phyloP scores from a whole-genome alignment of 2,113 vertebrate species.

The Stigmatopora argus region DNA sequence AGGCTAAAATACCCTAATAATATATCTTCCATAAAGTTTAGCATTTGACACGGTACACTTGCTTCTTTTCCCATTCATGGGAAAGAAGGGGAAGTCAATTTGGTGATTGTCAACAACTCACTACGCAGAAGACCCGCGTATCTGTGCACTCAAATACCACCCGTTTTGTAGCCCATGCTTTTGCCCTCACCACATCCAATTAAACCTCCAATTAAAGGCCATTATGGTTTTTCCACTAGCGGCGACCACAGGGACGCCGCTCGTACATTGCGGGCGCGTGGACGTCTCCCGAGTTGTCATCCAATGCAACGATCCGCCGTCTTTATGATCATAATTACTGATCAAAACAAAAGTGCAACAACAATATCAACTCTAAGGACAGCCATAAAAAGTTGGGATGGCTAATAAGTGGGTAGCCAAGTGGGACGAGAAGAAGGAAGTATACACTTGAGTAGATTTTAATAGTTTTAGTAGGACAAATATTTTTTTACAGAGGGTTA shows the following conservation, averaged over 20 bases:
- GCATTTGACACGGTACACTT: conserved; percentile 24
- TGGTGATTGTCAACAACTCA: conserved; percentile 47
- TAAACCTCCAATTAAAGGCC: conserved; percentile 72
- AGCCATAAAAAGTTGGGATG: conserved; percentile 53
- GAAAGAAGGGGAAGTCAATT: conserved; percentile 47
- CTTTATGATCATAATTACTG: conserved; percentile 69
- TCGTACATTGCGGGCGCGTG: conserved; percentile 60
- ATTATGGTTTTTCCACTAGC: conserved; percentile 70
- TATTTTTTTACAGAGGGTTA: background rate
- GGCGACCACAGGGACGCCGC: conserved; percentile 57
- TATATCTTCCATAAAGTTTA: conserved; percentile 12
- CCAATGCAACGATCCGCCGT: conserved; percentile 62
- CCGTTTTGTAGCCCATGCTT: conserved; percentile 65
- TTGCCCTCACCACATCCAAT: conserved; percentile 66
- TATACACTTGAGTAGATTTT: conserved; percentile 19
- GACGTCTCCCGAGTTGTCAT: conserved; percentile 66
- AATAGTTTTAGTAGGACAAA: too few species aligned
- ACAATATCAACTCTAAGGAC: conserved; percentile 47
- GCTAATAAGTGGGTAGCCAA: conserved; percentile 45
- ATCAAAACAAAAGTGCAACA: conserved; percentile 65
- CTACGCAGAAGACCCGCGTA: conserved; percentile 59
- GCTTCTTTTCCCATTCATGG: conserved; percentile 20
- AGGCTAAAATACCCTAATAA: conserved; percentile 27
- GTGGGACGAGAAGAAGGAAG: conserved; percentile 41
- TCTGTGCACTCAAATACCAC: conserved; percentile 67